Conservation (phyloP, 2,113 vertebrate genomes). For the Sterrhoptilus dennistouni region DNA sequence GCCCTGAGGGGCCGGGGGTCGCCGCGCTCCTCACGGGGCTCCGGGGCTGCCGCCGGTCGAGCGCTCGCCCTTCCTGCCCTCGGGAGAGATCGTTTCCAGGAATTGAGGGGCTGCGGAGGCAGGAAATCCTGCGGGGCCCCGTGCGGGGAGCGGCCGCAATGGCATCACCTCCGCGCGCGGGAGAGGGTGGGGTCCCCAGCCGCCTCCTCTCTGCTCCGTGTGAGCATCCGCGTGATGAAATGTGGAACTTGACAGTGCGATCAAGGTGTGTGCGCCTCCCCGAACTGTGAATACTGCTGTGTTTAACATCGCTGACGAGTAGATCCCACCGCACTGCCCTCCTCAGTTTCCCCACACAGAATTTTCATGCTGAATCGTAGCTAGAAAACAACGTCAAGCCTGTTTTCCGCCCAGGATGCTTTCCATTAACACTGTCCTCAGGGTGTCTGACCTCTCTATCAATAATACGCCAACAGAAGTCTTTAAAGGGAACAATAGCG, state of each 20-base stretch:
- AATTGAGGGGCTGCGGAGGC: not conserved
- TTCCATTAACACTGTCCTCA: not conserved
- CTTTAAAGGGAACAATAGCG: not conserved
- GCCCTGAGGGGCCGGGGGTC: not conserved
- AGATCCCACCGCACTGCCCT: accelerated
- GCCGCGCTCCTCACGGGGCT: not conserved
- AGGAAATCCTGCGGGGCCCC: not conserved
- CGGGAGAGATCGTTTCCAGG: not conserved
- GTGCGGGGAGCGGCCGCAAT: not conserved
- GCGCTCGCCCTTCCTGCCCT: not conserved
- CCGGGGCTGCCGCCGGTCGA: not conserved
- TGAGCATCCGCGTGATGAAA: accelerated
- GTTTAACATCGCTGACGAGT: not conserved
- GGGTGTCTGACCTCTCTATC: not conserved
- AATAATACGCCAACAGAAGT: not conserved
- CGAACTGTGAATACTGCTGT: accelerated
- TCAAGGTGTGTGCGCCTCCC: accelerated
- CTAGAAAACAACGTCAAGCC: not conserved
- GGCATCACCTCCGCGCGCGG: not conserved
- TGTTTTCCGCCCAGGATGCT: not conserved
- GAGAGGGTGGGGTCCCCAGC: not conserved
- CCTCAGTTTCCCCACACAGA: not conserved
- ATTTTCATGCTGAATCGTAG: not conserved
- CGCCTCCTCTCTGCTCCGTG: not conserved
- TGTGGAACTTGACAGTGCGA: accelerated